Base-by-base conservation (phyloP, 2,113 vertebrate genomes). In the Ceuthmochares aereus region DNA sequence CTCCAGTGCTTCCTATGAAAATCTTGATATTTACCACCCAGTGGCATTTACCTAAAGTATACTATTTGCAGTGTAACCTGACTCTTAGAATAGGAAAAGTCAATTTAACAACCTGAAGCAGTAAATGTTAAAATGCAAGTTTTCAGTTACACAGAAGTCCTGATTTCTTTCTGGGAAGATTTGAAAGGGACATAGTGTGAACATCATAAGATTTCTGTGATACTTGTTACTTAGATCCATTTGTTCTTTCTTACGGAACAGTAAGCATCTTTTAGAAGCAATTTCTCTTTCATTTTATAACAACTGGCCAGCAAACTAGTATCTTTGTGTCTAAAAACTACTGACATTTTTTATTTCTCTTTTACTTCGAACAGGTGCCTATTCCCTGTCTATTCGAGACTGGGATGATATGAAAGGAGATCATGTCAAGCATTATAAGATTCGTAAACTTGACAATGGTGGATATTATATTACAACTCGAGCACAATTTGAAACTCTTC, bases 371-470 rank as follows among this genome's bases (percentile, higher is more conserved):
- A 78, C 96, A 99, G 99, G 99, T 98, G 99, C 99, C 98, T 99
- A 99, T 98, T 99, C 99, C 92, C 97, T 99, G 96, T 99, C 99
- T 84, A 99, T 99, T 96, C 98, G 99, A 82, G 99, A 99, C 95
- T 99, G 99, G 99, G 99, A 99, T 78, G 99, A 99, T 87, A 98
- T 98, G 96, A 99, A 99, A 96, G 99, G 99, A 37, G 99, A 99
- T 94, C 99, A 99, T 19, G 99, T 99, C 94, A 99, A 99, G 95
- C 99, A 99, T 98, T 99, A 99, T 97, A 99, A 99, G 98, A 99
- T 99, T 92, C 99, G 99, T 56, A 99, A 99, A 95, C 98, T 99
- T 98, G 99, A 99, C 98, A 99, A 99, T 56, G 99, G 99, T 14
- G 99, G 99, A 42, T 99, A 99, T 98, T 99, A 99, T 92, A 99